Conservation (phyloP, 2,888 invertebrate species). For the Drosophila fulvimacula region DNA sequence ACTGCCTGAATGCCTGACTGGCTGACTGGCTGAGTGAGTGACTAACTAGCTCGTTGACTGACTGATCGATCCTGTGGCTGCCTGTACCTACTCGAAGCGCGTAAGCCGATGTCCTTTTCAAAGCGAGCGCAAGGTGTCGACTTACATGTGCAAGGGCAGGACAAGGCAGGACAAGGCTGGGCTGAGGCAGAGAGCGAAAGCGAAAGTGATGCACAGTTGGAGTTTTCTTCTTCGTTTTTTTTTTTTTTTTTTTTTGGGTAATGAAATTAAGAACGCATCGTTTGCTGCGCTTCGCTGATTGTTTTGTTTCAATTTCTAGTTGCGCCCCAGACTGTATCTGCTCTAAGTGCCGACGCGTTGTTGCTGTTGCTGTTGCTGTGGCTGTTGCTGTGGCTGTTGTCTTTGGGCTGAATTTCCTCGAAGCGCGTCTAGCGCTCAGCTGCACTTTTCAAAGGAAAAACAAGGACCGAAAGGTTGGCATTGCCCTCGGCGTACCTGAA, state of each 20-base stretch:
- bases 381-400: conserved; percentile 9
- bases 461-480: conserved; percentile 34
- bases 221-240: conserved; percentile 31
- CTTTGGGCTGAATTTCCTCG: conserved; percentile 49
- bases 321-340: conserved; percentile 59
- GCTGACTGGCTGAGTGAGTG: conserved; percentile 18
- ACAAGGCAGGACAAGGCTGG: conserved; percentile 21
- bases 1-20: conserved; percentile 9
- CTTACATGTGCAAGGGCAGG: conserved; percentile 64
- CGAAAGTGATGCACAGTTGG: conserved; percentile 73
- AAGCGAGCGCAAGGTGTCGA: conserved; percentile 63
- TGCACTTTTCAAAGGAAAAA: conserved; percentile 62
- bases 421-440: conserved; percentile 54
- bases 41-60: conserved; percentile 23
- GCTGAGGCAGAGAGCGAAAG: conserved; percentile 42
- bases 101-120: conserved; percentile 3
- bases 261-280: conserved; percentile 81
- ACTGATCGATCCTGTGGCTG: conserved; percentile 17
- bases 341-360: conserved; percentile 47
- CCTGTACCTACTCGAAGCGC: conserved; percentile 12
- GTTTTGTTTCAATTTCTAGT: conserved; percentile 78
- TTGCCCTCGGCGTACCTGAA: conserved; percentile 56
- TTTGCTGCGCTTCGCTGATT: conserved; percentile 77
- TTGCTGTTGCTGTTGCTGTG: neutral
- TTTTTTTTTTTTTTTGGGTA: conserved; percentile 53